Percentiles rank a stretch among this genome's conserved stretches.
phyloP scores from a whole-genome alignment of 2,888 invertebrate species.

The Osmoderma eremita region DNA sequence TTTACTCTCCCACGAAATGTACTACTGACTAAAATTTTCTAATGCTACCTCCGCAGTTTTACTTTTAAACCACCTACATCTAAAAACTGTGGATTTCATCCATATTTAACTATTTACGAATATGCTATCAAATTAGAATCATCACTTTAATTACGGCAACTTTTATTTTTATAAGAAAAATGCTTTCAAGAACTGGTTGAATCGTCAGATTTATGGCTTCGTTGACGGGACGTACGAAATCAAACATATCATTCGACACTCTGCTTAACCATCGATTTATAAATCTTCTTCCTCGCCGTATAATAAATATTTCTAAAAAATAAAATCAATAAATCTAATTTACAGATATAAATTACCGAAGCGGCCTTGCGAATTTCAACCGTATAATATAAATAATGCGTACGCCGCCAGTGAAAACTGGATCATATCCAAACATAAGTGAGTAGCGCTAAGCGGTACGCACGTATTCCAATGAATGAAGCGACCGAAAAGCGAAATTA shows the following conservation, averaged over 20 bases:
- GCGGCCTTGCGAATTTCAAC: constrained; percentile 19
- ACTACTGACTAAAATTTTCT: no score
- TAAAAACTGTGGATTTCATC: no score
- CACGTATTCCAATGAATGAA: constrained; percentile 27
- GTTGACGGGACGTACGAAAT: constrained; percentile 17
- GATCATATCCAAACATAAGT: constrained; percentile 36
- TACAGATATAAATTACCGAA: constrained; percentile 16
- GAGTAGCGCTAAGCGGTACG: not conserved
- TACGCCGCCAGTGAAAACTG: constrained; percentile 23
- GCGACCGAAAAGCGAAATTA: constrained; percentile 14
- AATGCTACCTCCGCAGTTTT: no score
- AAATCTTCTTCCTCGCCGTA: not conserved
- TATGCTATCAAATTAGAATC: no score
- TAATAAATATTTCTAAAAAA: constrained; percentile 25
- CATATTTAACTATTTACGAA: no score
- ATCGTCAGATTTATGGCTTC: constrained; percentile 22
- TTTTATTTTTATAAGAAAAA: no score
- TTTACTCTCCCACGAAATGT: no score
- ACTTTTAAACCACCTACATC: no score
- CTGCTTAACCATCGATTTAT: constrained; percentile 8
- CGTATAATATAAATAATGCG: constrained; percentile 29
- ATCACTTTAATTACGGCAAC: no score
- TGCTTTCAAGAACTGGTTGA: constrained; percentile 13
- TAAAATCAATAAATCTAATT: constrained; percentile 30
- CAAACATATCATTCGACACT: constrained; percentile 19